Conservation (phyloP, 2,797 vertebrate genomes). For the Pygocentrus nattereri region DNA sequence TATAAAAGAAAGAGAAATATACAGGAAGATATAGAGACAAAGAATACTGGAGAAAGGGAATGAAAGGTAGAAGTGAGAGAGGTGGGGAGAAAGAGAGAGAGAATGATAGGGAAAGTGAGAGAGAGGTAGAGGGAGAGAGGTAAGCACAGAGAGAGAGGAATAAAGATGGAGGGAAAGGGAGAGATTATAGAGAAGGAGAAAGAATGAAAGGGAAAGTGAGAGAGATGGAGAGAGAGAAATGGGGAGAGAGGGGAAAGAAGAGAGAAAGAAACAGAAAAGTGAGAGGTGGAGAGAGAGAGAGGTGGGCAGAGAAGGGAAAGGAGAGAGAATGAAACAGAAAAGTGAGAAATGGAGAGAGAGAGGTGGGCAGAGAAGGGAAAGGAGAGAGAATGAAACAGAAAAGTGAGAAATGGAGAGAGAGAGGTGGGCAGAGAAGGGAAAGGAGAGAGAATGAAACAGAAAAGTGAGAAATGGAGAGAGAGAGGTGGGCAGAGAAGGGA, state of each 20-base stretch:
- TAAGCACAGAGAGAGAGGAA: slow-evolving; percentile 18
- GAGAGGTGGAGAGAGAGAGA: neutral
- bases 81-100: slow-evolving; percentile 2
- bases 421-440: too few relatives aligned
- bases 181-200: neutral
- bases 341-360: too few relatives aligned
- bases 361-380: too few relatives aligned
- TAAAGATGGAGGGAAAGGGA: neutral
- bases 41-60: neutral
- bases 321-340: neutral
- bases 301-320: neutral
- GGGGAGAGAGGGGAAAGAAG: neutral
- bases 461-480: too few relatives aligned
- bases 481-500: too few relatives aligned
- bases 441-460: too few relatives aligned
- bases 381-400: too few relatives aligned
- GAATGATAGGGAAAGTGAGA: neutral
- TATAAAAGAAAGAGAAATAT: slow-evolving; percentile 1
- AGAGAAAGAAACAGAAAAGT: slow-evolving; percentile 1
- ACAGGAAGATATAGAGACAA: slow-evolving; percentile 12
- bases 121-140: neutral
- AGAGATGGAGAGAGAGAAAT: neutral
- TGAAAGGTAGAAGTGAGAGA: neutral
- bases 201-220: slow-evolving; percentile 4
- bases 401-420: too few relatives aligned